These are phyloP conservation scores for Caenorhabditis sp. DNA, from an alignment of 2,888 invertebrate genomes.

Conservation along the genomic window DNA sequence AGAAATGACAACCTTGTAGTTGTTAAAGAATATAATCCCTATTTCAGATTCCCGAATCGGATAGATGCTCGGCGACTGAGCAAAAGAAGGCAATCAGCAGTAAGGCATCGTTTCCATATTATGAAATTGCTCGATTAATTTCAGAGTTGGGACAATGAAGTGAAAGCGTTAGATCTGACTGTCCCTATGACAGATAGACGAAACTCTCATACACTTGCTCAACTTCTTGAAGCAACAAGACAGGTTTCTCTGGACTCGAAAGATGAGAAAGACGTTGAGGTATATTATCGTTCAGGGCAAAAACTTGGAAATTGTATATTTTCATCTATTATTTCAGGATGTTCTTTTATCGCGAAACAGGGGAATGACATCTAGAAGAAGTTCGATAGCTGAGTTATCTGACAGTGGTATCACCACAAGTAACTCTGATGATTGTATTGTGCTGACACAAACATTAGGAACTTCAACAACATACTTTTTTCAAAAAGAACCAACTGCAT, in stretches of 20 bases:
- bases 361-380: slow-evolving; percentile 13
- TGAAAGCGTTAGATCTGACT: background rate
- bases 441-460: slow-evolving; percentile 36
- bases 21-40: too few species aligned
- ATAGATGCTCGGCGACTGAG: background rate
- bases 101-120: too few species aligned
- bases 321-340: background rate
- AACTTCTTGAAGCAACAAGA: slow-evolving; percentile 25
- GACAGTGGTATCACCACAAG: slow-evolving; percentile 17
- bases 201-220: slow-evolving; percentile 32
- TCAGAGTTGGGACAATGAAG: slow-evolving; percentile 38
- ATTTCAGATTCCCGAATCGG: background rate
- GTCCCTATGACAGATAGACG: slow-evolving; percentile 8
- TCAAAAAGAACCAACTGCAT: slow-evolving; percentile 30
- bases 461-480: slow-evolving; percentile 35
- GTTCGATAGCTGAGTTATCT: slow-evolving; percentile 28
- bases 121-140: too few species aligned
- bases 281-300: background rate
- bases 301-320: background rate
- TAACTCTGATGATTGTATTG: slow-evolving; percentile 27
- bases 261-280: background rate
- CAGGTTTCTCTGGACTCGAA: slow-evolving; percentile 11
- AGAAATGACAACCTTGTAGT: too few species aligned
- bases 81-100: slow-evolving; percentile 27
- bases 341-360: slow-evolving; percentile 1